Evolutionary conservation across 2,113 vertebrate genomes (phyloP).

Genomic region (Cyphomyrus plagiostoma): DNA sequence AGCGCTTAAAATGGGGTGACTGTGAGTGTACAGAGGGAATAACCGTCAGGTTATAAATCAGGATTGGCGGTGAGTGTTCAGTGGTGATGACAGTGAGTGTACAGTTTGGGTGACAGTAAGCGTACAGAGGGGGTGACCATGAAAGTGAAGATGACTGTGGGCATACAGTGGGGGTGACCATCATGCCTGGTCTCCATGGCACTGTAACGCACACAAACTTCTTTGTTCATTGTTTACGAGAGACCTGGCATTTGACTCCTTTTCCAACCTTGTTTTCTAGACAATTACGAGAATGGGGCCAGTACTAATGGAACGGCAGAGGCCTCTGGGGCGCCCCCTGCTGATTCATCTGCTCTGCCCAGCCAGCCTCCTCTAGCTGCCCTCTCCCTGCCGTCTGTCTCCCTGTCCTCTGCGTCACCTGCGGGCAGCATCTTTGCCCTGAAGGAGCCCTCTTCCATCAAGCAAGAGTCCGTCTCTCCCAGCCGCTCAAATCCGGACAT

Average conservation of each 20-base stretch:
- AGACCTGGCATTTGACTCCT: background rate
- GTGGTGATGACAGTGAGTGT: background rate
- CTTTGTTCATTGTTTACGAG: background rate
- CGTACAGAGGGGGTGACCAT: background rate
- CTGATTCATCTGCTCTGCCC: background rate
- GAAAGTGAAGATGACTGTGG: background rate
- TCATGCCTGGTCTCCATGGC: background rate
- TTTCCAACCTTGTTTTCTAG: constrained; percentile 29
- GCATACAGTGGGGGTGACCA: background rate
- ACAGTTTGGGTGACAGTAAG: background rate
- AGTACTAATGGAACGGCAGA: constrained; percentile 37
- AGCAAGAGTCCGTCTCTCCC: constrained; percentile 76
- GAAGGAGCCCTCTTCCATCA: constrained; percentile 56
- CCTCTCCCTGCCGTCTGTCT: background rate
- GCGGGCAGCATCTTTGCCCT: constrained; percentile 27
- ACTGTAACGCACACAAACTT: background rate
- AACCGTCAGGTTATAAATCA: background rate
- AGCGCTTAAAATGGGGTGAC: too few relatives aligned
- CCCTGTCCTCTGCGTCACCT: constrained; percentile 13
- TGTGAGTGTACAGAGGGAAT: background rate
- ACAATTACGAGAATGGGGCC: constrained; percentile 25
- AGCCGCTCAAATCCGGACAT: constrained; percentile 33
- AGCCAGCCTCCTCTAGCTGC: background rate
- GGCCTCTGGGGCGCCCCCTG: background rate
- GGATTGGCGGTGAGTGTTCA: background rate